phyloP scores from a whole-genome alignment of 2,113 vertebrate species.

The Camelus dromedarius region DNA sequence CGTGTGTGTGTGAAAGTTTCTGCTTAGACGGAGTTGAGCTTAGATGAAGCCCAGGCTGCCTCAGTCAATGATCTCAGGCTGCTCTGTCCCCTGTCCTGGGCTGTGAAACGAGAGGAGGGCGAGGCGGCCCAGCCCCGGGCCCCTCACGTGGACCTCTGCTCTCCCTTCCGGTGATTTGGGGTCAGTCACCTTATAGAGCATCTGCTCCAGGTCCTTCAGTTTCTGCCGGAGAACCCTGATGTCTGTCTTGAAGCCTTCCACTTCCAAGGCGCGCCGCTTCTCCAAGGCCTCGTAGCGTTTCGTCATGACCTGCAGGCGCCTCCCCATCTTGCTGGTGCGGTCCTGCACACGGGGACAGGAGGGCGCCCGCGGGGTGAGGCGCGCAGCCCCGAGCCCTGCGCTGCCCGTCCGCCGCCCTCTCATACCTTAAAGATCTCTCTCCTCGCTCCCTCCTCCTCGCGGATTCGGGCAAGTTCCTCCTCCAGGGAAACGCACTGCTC shows the following conservation, averaged over 20 bases:
- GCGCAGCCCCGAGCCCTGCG: not conserved
- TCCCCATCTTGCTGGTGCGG: constrained; percentile 94
- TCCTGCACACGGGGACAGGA: constrained; percentile 87
- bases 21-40: not conserved
- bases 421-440: constrained; percentile 95
- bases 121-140: not conserved
- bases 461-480: constrained; percentile 92
- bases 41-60: no score
- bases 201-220: constrained; percentile 94
- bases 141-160: not conserved
- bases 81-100: not conserved
- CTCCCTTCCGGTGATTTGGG: not conserved
- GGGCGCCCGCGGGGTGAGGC: not conserved
- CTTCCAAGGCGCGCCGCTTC: constrained; percentile 94
- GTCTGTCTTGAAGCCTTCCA: constrained; percentile 96
- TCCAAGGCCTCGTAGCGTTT: constrained; percentile 95
- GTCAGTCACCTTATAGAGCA: constrained; percentile 92
- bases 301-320: constrained; percentile 94
- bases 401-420: not conserved
- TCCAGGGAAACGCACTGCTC: constrained; percentile 95
- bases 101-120: not conserved
- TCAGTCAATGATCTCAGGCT: not conserved
- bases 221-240: constrained; percentile 94
- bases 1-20: not conserved
- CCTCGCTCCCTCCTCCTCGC: constrained; percentile 92